Base-by-base conservation (phyloP, 2,888 invertebrate genomes). In the Neelides folsomi region DNA sequence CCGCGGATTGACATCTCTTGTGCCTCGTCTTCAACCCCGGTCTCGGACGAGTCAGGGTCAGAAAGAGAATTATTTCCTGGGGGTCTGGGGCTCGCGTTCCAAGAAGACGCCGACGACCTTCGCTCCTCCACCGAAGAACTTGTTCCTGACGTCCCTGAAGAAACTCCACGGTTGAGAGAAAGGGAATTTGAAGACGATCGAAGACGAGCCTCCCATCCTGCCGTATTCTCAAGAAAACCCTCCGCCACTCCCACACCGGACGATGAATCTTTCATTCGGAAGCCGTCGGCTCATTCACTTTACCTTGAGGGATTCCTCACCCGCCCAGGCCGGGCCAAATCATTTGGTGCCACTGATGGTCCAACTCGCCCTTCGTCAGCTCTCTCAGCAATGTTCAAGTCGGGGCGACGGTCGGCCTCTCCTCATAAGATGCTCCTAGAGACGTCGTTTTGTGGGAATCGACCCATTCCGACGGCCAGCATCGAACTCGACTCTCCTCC, bases 371-470 rank as follows among this genome's bases (percentile, higher is more conserved):
- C 27, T 27, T 27, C 27, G 7, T 27, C 27, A 3, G 60, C 63
- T 13, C 60, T 62, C 10, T 47, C 59, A 35, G 59, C 62, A 27
- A 27, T 27, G 27, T 27, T 27, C 27, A 27, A 27, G 27, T 46
- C 40, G 12, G 60, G 63, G 9, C 56, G 65, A 19, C 56, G 67
- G 18, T 68, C 68, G 8, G 87, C 89, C 2, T 88, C 88, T 12
- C 89, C 89, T n/a, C 88, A 89, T 73, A 84, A 83, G 70, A 86
- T 87, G 80, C 75, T 88, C 51, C 75, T 89, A 53, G 89, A 89
- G 72, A 90, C 89, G 1, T 88, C 88, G 0, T 90, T 90, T 70
- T 89, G 88, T 70, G 89, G 89, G 1, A 83, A 81, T 47, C 86
- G 86, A 67, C 83, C 86, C 74, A 74, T 77, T 74, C 46, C 77